phyloP scores from a whole-genome alignment of 2,797 vertebrate genomes.

The Tolypeutes matacus region DNA sequence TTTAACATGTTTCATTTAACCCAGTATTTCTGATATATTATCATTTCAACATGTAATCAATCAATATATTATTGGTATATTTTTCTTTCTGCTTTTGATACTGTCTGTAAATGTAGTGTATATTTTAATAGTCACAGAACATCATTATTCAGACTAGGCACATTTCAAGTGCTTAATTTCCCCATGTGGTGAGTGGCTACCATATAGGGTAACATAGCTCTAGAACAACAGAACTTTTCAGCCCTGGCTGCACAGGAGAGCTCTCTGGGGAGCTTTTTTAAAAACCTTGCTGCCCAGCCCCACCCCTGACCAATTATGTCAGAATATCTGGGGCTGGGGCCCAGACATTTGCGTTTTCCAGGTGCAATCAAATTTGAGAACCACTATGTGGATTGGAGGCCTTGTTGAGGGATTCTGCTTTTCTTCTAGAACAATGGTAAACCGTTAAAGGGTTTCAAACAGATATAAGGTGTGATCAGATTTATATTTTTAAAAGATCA shows the following conservation, averaged over 20 bases:
- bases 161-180: neutral
- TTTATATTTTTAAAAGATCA: constrained; percentile 36
- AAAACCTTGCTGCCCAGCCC: neutral
- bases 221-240: neutral
- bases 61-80: neutral
- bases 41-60: neutral
- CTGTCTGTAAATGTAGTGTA: neutral
- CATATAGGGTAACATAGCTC: neutral
- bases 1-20: neutral
- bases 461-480: neutral
- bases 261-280: neutral
- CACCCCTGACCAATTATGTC: neutral
- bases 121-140: neutral
- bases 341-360: neutral
- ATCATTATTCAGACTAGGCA: neutral
- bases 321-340: neutral
- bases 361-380: neutral
- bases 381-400: neutral
- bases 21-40: neutral
- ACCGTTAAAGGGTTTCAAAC: constrained; percentile 38
- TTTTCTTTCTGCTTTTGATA: neutral
- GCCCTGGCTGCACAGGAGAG: neutral
- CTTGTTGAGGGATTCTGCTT: neutral
- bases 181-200: neutral
- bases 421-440: constrained; percentile 10